Evolutionary conservation across 2,888 invertebrate species (phyloP).

Genomic region (Platypus cylindrus): DNA sequence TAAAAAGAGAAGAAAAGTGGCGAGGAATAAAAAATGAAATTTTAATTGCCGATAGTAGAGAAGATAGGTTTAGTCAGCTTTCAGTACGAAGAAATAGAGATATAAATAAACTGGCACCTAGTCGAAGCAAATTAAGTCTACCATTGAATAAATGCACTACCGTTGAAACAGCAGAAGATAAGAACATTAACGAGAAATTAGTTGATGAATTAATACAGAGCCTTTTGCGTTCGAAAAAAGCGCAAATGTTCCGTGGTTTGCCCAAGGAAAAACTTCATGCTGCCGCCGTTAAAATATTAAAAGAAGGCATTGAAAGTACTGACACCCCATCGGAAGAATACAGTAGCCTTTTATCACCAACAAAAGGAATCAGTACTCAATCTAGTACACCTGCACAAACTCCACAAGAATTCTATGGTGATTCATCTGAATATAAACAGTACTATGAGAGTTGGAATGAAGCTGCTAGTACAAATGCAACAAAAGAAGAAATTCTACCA

Average conservation of each 20-base stretch:
- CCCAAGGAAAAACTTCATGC: constrained; percentile 47
- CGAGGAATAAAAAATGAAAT: too few relatives aligned
- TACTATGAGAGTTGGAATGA: constrained; percentile 45
- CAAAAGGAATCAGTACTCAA: constrained; percentile 29
- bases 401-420: constrained; percentile 37
- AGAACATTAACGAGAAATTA: constrained; percentile 40
- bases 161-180: constrained; percentile 42
- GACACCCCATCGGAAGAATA: constrained; percentile 35
- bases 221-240: constrained; percentile 42
- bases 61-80: constrained; percentile 17
- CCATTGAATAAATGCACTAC: constrained; percentile 36
- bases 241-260: constrained; percentile 39
- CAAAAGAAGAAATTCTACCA: constrained; percentile 34
- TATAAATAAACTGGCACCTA: constrained; percentile 31
- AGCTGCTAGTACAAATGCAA: constrained; percentile 21
- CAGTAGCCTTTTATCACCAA: constrained; percentile 29
- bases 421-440: constrained; percentile 39
- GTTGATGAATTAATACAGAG: constrained; percentile 47
- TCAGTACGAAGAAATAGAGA: constrained; percentile 15
- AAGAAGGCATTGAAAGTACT: constrained; percentile 39
- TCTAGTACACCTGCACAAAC: constrained; percentile 39
- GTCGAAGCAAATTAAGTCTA: constrained; percentile 40
- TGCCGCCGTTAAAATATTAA: constrained; percentile 42
- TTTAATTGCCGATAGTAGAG: constrained; percentile 9
- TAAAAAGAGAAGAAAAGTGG: constrained; percentile 1